phyloP scores from a whole-genome alignment of 2,888 invertebrate genomes.

The Lathronympha strigana region DNA sequence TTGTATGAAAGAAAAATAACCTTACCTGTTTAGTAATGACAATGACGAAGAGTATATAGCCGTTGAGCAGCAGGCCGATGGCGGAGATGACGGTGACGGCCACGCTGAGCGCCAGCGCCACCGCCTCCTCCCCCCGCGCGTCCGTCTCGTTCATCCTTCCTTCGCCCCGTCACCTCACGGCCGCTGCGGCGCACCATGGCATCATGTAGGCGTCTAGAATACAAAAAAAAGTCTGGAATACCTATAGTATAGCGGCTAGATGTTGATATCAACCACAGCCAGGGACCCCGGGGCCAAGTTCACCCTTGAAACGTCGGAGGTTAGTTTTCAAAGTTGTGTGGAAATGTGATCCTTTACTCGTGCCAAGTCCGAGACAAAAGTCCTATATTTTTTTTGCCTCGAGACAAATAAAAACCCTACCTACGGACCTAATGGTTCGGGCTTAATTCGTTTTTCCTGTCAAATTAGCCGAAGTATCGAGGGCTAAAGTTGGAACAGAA shows the following conservation, averaged over 20 bases:
- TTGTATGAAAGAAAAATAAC: no score
- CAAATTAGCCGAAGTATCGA: neutral
- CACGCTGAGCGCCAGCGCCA: slow-evolving; percentile 87
- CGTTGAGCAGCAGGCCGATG: slow-evolving; percentile 89
- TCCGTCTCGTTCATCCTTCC: slow-evolving; percentile 76
- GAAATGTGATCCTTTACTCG: no score
- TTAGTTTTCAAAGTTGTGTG: no score
- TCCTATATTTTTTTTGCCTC: no score
- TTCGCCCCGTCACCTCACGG: slow-evolving; percentile 70
- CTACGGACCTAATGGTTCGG: no score
- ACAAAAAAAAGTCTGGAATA: neutral
- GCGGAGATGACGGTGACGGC: slow-evolving; percentile 88
- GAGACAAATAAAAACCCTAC: no score
- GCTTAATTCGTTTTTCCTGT: neutral
- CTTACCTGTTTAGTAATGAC: slow-evolving; percentile 88
- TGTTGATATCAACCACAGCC: no score
- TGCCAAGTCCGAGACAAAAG: no score
- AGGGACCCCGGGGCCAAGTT: no score
- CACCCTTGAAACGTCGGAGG: no score
- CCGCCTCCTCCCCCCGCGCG: slow-evolving; percentile 78
- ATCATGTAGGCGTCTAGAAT: slow-evolving; percentile 55
- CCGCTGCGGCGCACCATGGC: slow-evolving; percentile 76
- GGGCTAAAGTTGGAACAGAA: neutral
- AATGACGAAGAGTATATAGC: slow-evolving; percentile 89
- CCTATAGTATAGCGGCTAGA: no score